Evolutionary conservation across 2,113 vertebrate species (phyloP).

Genomic region (Naja naja): DNA sequence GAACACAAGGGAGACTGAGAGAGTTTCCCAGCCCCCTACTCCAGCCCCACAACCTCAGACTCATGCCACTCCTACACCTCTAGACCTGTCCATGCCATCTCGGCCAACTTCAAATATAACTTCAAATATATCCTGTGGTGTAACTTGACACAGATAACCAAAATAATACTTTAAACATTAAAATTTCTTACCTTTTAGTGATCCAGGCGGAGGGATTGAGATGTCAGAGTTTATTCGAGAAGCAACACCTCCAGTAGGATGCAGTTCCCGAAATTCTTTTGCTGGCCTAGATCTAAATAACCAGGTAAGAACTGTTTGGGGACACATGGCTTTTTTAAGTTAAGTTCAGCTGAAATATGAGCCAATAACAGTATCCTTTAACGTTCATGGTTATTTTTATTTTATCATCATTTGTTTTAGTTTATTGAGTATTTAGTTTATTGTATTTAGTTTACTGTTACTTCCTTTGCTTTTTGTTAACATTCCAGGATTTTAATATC

Average conservation of each 20-base stretch:
- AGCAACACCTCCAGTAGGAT: conserved; percentile 96
- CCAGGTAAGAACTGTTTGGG: conserved; percentile 75
- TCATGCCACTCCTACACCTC: too few relatives aligned
- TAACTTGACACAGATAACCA: background rate
- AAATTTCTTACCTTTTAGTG: conserved; percentile 65
- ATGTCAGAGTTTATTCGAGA: conserved; percentile 95
- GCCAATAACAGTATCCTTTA: background rate
- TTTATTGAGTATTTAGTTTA: background rate
- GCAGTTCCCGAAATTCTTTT: conserved; percentile 97
- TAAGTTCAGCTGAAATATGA: background rate
- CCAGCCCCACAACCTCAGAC: too few relatives aligned
- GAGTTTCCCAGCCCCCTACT: too few relatives aligned
- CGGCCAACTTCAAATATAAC: too few relatives aligned
- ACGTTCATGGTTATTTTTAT: background rate
- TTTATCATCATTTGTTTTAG: background rate
- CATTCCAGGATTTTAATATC: background rate
- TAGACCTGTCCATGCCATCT: too few relatives aligned
- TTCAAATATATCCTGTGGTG: background rate
- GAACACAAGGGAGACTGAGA: too few relatives aligned
- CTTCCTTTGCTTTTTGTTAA: background rate
- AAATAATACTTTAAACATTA: conserved; percentile 8
- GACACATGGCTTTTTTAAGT: background rate
- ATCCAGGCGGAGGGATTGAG: conserved; percentile 97
- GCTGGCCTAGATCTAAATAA: conserved; percentile 88
- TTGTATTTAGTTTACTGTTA: too few relatives aligned